Conservation (phyloP, 2,797 vertebrate genomes). For the Spinus pinus region DNA sequence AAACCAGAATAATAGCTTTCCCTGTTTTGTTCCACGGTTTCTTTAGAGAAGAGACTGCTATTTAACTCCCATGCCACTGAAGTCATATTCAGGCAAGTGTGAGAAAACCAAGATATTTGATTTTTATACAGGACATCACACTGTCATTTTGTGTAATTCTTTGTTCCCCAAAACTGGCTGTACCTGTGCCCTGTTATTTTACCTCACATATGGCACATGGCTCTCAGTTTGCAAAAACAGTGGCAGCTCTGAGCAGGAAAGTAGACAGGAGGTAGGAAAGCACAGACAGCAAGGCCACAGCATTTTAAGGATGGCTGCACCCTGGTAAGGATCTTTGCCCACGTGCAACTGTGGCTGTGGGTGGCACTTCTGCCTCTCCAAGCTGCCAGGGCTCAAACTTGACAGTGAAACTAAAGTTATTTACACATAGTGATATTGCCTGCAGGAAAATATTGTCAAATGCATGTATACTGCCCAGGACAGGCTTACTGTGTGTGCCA, state of each 20-base stretch:
- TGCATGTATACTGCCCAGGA: background rate
- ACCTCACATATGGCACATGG: background rate
- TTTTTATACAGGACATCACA: background rate
- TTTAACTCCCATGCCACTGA: background rate
- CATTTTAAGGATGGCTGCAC: background rate
- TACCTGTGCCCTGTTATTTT: background rate
- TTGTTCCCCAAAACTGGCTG: background rate
- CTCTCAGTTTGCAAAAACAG: background rate
- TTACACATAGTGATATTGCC: fast-evolving
- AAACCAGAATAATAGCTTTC: background rate
- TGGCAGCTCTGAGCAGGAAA: background rate
- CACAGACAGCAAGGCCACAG: background rate
- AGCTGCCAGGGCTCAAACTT: background rate
- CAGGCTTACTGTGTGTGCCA: background rate
- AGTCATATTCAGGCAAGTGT: background rate
- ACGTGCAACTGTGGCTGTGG: background rate
- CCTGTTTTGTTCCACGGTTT: background rate
- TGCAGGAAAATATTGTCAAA: background rate
- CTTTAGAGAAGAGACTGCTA: background rate
- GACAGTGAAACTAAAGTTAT: background rate
- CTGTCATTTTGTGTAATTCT: background rate
- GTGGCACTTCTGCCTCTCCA: background rate
- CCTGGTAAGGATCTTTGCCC: background rate
- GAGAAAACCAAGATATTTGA: background rate
- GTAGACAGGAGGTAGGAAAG: background rate